Evolutionary conservation across 2,113 vertebrate species (phyloP), one percentile per base, ranked within the genome.

Genomic region (Leptodactylus fuscus): DNA sequence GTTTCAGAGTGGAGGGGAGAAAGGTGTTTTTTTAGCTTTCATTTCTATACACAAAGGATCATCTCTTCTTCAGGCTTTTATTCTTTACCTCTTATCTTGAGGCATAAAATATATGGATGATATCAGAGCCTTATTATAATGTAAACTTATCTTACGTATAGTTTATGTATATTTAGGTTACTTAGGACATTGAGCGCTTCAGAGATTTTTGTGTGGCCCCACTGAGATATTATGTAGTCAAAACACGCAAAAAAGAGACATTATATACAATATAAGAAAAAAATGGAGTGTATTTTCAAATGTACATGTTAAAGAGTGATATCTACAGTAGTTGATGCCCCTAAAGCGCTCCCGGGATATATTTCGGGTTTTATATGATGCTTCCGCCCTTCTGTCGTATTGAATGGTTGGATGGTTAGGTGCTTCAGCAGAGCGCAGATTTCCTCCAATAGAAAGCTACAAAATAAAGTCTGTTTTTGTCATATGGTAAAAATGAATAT

Each of bases 151-250:
- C 20, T 34, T n/a, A n/a, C n/a, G n/a, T n/a, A n/a, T n/a, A 83
- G 46, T 5, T 38, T 87, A 87, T 87, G 88, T 13, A 44, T 51
- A 80, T 85, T 87, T 76, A 69, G 34, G 74, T 75, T 87, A 89
- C 11, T 76, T 88, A 32, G 81, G 62, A 58, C 77, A 29, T 71
- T 55, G 13, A 20, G 34, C 34, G 65, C 0, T 67, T 44, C 55
- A 29, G 34, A 32, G 7, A 36, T 41, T 32, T 67, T 32, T 67
- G 13, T 34, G 58, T 81, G n/a, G 24, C 24, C 12, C 32, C 24
- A 62, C 16, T 65, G 36, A 18, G 13, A 6, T 12, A 44, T 55
- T 5, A 18, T 24, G 16, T 44, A 27, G 1, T 22, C 3, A 41
- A 8, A 48, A 13, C 13, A 49, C 18, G 38, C 11, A 7, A 75